Percentiles rank a stretch among this genome's conserved stretches.
phyloP scores from a whole-genome alignment of 1,140 invertebrate species.

The Papilio xuthus region DNA sequence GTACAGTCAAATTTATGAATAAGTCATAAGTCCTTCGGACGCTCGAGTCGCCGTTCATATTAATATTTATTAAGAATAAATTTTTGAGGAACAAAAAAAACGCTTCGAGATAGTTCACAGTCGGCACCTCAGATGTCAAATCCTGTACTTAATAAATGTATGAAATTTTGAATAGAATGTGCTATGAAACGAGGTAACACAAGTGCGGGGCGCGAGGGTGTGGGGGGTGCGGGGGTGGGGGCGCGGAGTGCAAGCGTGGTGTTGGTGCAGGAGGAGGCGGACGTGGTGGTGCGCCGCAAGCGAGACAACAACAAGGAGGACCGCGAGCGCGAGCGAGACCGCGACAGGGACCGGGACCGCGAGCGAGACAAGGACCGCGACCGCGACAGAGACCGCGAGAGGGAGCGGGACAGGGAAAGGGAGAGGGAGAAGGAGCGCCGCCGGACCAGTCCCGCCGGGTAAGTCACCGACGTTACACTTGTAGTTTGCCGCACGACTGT shows the following conservation, averaged over 20 bases:
- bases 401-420: constrained; percentile 41
- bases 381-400: constrained; percentile 13
- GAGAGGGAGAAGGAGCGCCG: constrained; percentile 44
- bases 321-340: constrained; percentile 42
- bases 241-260: constrained; percentile 30
- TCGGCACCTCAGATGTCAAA: no score
- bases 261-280: constrained; percentile 70
- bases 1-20: no score
- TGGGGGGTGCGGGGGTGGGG: neutral
- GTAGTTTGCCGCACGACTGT: neutral
- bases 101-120: no score
- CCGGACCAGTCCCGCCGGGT: constrained; percentile 44
- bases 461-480: constrained; percentile 25
- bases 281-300: constrained; percentile 70
- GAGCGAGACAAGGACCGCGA: constrained; percentile 46
- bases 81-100: no score
- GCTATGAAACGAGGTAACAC: no score
- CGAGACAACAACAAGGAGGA: constrained; percentile 55
- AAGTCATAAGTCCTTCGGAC: no score
- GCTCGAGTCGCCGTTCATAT: no score
- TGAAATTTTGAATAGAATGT: no score
- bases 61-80: no score
- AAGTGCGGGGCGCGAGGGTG: neutral
- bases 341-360: constrained; percentile 44
- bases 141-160: no score